Evolutionary conservation across 2,797 vertebrate species (phyloP).

Genomic region (Lutjanus campechanus): DNA sequence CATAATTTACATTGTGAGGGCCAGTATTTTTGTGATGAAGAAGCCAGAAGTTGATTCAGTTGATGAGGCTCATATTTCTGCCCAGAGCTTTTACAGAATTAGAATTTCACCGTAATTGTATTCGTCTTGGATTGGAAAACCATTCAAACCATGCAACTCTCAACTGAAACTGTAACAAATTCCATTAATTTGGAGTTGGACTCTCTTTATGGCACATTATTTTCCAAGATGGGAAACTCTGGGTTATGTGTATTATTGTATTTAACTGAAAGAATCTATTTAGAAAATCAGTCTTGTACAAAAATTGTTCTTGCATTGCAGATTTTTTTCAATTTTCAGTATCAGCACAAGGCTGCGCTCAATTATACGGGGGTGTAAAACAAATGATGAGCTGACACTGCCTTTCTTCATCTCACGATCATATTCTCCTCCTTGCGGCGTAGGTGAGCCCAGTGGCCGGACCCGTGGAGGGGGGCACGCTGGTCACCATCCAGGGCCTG

Average conservation of each 20-base stretch:
- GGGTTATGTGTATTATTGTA: background rate
- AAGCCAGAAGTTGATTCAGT: background rate
- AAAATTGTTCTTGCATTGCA: background rate
- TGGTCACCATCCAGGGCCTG: slow-evolving; percentile 93
- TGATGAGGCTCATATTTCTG: slow-evolving; percentile 1
- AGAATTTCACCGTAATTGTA: background rate
- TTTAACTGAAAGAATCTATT: background rate
- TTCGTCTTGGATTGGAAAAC: slow-evolving; percentile 5
- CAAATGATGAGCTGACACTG: no score
- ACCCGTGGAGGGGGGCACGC: slow-evolving; percentile 93
- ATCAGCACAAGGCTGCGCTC: no score
- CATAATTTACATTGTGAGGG: background rate
- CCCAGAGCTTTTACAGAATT: background rate
- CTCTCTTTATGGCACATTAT: background rate
- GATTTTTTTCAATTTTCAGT: background rate
- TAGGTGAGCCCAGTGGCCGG: slow-evolving; percentile 93
- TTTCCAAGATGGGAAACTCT: background rate
- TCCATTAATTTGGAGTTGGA: slow-evolving; percentile 5
- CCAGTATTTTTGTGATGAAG: background rate
- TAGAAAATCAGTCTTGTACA: background rate
- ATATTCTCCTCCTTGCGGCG: slow-evolving; percentile 3
- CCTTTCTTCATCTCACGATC: background rate
- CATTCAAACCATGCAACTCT: background rate
- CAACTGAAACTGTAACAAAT: slow-evolving; percentile 2
- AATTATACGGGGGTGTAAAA: no score